Evolutionary conservation across 2,113 vertebrate genomes (phyloP).

Genomic region (Cettia cetti): DNA sequence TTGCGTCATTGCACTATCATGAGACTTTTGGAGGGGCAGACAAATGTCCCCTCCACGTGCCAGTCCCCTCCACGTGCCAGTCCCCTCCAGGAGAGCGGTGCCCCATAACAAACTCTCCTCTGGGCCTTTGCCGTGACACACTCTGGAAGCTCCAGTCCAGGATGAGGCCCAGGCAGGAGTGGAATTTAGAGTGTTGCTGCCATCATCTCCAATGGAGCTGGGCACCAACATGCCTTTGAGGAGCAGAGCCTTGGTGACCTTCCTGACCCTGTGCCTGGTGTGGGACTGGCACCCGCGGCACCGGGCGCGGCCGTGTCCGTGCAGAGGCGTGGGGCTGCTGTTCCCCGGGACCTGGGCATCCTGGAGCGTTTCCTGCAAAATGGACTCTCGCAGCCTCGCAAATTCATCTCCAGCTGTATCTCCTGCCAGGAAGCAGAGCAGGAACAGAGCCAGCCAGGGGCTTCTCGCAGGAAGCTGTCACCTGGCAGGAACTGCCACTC

Average conservation of each 20-base stretch:
- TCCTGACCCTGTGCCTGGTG: neutral
- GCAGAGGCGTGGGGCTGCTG: accelerated
- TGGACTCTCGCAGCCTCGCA: neutral
- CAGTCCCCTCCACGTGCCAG: accelerated
- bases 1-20: accelerated
- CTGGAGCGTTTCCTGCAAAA: neutral
- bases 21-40: neutral
- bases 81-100: neutral
- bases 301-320: accelerated
- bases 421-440: neutral
- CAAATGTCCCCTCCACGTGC: neutral
- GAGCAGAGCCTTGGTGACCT: neutral
- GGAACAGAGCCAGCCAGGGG: neutral
- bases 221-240: neutral
- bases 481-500: neutral
- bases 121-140: accelerated
- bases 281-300: accelerated
- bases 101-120: neutral
- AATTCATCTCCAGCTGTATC: neutral
- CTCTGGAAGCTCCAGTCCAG: neutral
- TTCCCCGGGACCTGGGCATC: neutral
- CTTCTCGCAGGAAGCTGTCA: neutral
- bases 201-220: neutral
- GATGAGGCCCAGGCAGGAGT: neutral
- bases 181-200: neutral